phyloP scores from a whole-genome alignment of 1,140 invertebrate genomes.

The Scaptomyza pallida region DNA sequence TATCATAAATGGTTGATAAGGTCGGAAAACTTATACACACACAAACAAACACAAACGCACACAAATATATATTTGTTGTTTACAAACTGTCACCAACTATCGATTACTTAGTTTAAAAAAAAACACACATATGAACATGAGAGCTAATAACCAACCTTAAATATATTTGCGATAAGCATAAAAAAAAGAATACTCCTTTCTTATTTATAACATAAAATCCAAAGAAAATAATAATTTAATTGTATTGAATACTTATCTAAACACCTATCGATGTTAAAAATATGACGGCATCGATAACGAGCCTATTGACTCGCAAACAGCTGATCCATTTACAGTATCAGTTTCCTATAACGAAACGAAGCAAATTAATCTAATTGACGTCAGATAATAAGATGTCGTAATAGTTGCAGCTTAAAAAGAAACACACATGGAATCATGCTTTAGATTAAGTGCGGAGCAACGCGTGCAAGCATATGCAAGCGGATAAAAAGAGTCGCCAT shows the following conservation, averaged over 20 bases:
- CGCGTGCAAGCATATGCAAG: neutral
- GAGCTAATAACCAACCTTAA: no score
- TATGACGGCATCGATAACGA: constrained; percentile 8
- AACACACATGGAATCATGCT: neutral
- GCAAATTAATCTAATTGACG: neutral
- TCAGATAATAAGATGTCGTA: neutral
- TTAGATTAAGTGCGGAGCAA: neutral
- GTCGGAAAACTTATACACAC: constrained; percentile 28
- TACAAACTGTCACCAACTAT: constrained; percentile 24
- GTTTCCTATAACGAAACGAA: constrained; percentile 11
- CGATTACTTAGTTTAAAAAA: no score
- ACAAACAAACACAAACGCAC: neutral
- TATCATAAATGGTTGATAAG: constrained; percentile 33
- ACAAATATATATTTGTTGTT: constrained; percentile 28
- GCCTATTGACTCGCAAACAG: constrained; percentile 16
- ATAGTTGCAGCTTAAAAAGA: neutral
- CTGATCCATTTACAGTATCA: constrained; percentile 17
- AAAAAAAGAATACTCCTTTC: no score
- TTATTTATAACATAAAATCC: no score
- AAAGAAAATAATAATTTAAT: no score
- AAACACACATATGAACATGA: no score
- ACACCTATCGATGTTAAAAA: constrained; percentile 4
- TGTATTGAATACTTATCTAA: no score
- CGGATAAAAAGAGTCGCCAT: neutral
- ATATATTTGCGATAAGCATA: no score